Evolutionary conservation across 2,113 vertebrate species (phyloP).

Genomic region (Periophthalmus modestus): DNA sequence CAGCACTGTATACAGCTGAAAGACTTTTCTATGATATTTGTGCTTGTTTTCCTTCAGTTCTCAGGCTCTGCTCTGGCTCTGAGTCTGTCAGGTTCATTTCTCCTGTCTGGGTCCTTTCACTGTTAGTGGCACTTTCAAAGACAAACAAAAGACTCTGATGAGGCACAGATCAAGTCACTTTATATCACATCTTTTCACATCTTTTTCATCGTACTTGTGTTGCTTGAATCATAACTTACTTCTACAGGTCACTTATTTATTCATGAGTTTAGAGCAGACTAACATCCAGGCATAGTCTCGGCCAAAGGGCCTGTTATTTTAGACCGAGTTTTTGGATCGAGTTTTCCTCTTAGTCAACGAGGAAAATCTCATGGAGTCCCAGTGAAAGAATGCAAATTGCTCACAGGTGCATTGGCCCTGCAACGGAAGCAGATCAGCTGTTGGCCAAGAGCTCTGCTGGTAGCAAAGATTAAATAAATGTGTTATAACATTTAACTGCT

Average conservation of each 20-base stretch:
- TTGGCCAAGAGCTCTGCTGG: constrained; percentile 63
- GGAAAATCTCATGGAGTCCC: constrained; percentile 31
- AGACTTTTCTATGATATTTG: constrained; percentile 15
- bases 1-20: constrained; percentile 3
- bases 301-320: background rate
- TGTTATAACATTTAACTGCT: constrained; percentile 37
- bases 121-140: constrained; percentile 44
- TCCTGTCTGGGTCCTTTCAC: constrained; percentile 39
- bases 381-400: constrained; percentile 67
- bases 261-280: background rate
- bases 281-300: background rate
- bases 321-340: constrained; percentile 17
- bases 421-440: constrained; percentile 42
- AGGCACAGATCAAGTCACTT: constrained; percentile 21
- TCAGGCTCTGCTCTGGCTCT: constrained; percentile 16
- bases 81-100: constrained; percentile 63
- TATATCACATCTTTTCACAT: constrained; percentile 41
- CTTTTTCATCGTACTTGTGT: constrained; percentile 20
- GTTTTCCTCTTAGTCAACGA: constrained; percentile 44
- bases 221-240: background rate
- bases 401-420: constrained; percentile 39
- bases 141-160: constrained; percentile 42
- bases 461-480: constrained; percentile 61
- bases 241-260: background rate
- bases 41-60: background rate